phyloP scores from a whole-genome alignment of 2,888 invertebrate genomes.

The Eristalis pertinax region DNA sequence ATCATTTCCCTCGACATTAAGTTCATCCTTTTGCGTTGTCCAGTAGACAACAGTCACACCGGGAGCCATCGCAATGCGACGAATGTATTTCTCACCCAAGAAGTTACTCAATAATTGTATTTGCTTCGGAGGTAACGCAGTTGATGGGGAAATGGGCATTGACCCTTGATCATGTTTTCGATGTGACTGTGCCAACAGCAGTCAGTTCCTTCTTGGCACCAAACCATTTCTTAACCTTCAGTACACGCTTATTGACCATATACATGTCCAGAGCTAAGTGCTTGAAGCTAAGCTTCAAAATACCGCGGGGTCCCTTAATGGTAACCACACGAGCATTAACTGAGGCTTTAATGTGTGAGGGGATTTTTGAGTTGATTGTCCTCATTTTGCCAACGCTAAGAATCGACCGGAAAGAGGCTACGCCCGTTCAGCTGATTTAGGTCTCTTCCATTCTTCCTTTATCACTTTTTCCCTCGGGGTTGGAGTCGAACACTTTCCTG shows the following conservation, averaged over 20 bases:
- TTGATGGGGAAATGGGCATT: slow-evolving; percentile 99
- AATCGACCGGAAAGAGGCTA: too few relatives aligned
- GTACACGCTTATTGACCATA: slow-evolving; percentile 87
- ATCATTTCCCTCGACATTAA: slow-evolving; percentile 97
- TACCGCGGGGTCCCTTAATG: slow-evolving; percentile 96
- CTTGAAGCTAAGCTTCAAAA: slow-evolving; percentile 94
- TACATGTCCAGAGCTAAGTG: slow-evolving; percentile 98
- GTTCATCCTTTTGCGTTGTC: slow-evolving; percentile 97
- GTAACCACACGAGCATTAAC: slow-evolving; percentile 95
- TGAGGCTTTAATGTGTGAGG: slow-evolving; percentile 92
- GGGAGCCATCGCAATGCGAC: slow-evolving; percentile 96
- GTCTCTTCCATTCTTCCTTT: too few relatives aligned
- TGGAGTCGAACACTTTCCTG: too few relatives aligned
- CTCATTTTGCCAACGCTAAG: slow-evolving; percentile 81
- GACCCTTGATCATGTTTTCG: slow-evolving; percentile 99
- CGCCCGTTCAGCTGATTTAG: too few relatives aligned
- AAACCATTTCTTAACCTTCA: slow-evolving; percentile 99
- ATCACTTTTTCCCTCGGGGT: too few relatives aligned
- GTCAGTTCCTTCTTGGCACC: slow-evolving; percentile 99
- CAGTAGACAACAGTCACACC: slow-evolving; percentile 97
- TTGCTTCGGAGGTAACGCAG: slow-evolving; percentile 95
- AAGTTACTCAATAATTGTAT: slow-evolving; percentile 98
- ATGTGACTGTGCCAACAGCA: slow-evolving; percentile 99
- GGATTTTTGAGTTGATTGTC: slow-evolving; percentile 89
- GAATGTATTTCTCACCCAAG: slow-evolving; percentile 98